Conservation (phyloP, 2,797 vertebrate genomes). For the Pyrocephalus nanus region DNA sequence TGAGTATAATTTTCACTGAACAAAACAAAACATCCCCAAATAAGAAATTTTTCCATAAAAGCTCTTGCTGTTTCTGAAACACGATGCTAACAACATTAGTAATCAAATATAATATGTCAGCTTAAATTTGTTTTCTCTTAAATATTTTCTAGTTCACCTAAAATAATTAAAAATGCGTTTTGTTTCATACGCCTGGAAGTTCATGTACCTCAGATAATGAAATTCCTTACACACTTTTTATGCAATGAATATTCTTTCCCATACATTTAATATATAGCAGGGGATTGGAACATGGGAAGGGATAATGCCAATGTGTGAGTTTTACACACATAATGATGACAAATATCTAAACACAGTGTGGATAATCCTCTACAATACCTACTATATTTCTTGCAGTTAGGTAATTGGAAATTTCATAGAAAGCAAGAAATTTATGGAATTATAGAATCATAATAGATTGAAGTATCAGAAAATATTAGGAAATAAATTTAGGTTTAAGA, state of each 20-base stretch:
- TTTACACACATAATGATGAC: background rate
- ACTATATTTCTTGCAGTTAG: background rate
- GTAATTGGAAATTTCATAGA: background rate
- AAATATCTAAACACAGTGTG: background rate
- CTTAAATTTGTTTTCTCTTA: background rate
- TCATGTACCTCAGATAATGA: background rate
- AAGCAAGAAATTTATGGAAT: background rate
- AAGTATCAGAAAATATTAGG: background rate
- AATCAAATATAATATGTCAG: background rate
- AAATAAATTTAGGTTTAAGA: background rate
- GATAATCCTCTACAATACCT: background rate
- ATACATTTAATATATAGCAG: background rate
- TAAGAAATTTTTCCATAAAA: background rate
- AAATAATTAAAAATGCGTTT: background rate
- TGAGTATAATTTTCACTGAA: background rate
- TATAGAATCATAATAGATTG: background rate
- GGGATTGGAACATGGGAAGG: background rate
- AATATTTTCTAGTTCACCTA: background rate
- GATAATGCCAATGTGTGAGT: background rate
- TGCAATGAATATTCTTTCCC: fast-evolving
- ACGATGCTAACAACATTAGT: background rate
- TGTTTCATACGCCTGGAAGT: background rate
- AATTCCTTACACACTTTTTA: background rate
- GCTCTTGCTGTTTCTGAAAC: background rate
- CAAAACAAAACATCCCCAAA: background rate